A percentile compares a stretch with the other conserved stretches of the same genome.
Evolutionary conservation across 2,113 vertebrate species (phyloP).

Genomic region (Pteruthius melanotis): DNA sequence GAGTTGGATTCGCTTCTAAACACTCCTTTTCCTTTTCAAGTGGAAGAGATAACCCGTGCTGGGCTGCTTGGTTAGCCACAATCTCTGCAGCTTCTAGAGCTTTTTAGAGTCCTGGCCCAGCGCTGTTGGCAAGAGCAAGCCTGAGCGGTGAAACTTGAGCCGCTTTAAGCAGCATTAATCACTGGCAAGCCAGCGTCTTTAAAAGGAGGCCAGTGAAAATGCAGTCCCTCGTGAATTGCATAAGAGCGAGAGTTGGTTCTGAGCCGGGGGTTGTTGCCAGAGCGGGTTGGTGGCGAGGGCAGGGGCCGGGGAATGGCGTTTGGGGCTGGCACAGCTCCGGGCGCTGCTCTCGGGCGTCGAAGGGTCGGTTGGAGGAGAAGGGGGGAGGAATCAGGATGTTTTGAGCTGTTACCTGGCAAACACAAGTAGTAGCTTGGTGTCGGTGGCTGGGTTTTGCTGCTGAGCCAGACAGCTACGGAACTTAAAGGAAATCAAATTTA

Average conservation of each 20-base stretch:
- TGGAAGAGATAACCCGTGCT: background rate
- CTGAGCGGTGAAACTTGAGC: slow-evolving; percentile 77
- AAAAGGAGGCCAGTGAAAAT: slow-evolving; percentile 72
- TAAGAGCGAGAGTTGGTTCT: slow-evolving; percentile 64
- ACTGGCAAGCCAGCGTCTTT: slow-evolving; percentile 66
- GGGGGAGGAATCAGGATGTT: background rate
- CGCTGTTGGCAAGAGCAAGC: slow-evolving; percentile 69
- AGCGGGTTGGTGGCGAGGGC: background rate
- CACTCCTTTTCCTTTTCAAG: background rate
- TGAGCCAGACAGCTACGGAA: slow-evolving; percentile 36
- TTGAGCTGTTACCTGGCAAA: slow-evolving; percentile 38
- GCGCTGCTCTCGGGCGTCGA: background rate
- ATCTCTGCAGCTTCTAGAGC: slow-evolving; percentile 47
- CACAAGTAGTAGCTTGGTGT: background rate
- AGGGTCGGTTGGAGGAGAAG: background rate
- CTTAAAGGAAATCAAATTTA: slow-evolving; percentile 54
- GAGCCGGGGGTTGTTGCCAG: slow-evolving; percentile 49
- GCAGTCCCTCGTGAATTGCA: slow-evolving; percentile 70
- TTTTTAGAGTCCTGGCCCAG: slow-evolving; percentile 55
- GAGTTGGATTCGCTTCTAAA: background rate
- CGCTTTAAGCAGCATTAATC: slow-evolving; percentile 76
- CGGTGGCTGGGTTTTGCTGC: slow-evolving; percentile 24
- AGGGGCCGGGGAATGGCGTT: background rate
- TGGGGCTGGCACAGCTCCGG: background rate
- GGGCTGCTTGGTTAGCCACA: slow-evolving; percentile 25